These are phyloP conservation scores for Armadillidium nasatum DNA, from an alignment of 1,140 invertebrate genomes.

Conservation along the genomic window DNA sequence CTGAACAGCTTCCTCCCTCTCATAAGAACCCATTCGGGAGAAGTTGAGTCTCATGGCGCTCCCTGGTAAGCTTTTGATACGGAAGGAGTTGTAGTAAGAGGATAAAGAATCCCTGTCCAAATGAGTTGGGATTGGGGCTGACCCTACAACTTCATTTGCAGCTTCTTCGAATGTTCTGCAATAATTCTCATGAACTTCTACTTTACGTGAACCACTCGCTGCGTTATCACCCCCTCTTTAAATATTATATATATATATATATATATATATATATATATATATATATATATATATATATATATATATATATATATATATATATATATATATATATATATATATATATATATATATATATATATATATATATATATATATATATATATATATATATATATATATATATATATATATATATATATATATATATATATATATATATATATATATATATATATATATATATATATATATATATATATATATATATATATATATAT, in stretches of 20 bases:
- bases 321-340: too few species aligned
- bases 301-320: not conserved
- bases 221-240: not conserved
- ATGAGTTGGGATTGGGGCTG: not conserved
- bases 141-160: not conserved
- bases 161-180: not conserved
- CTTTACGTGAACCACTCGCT: not conserved
- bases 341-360: too few species aligned
- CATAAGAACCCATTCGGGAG: slow-evolving; percentile 35
- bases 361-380: slow-evolving; percentile 6
- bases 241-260: not conserved
- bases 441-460: not conserved
- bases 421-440: too few species aligned
- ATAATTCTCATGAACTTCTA: not conserved
- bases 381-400: slow-evolving; percentile 6
- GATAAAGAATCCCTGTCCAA: not conserved
- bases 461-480: not conserved
- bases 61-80: slow-evolving; percentile 38
- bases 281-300: not conserved
- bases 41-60: slow-evolving; percentile 38
- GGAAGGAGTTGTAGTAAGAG: not conserved
- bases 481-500: not conserved
- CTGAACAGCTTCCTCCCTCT: slow-evolving; percentile 32
- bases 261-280: not conserved
- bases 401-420: too few species aligned